A percentile compares a stretch with the other conserved stretches of the same genome.
Evolutionary conservation across 2,888 invertebrate species (phyloP).

Genomic region (Ashinkailepas kermadecensis): DNA sequence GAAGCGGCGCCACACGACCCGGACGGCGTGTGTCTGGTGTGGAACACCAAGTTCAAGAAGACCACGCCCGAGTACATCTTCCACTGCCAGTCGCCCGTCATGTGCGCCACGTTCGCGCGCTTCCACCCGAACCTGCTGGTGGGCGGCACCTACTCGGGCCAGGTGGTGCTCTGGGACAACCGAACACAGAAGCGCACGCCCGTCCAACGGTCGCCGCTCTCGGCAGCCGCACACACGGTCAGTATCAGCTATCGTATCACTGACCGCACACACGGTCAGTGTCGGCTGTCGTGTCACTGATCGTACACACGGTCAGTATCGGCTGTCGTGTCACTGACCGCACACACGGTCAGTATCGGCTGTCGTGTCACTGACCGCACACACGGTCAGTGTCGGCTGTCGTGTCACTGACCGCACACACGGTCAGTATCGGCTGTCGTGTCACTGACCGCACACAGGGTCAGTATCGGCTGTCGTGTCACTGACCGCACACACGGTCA

Average conservation of each 20-base stretch:
- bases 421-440: too few relatives aligned
- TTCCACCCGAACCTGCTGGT: constrained; percentile 97
- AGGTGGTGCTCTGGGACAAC: constrained; percentile 99
- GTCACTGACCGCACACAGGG: too few relatives aligned
- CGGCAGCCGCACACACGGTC: constrained; percentile 89
- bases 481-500: too few relatives aligned
- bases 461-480: too few relatives aligned
- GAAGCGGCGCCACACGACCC: constrained; percentile 95
- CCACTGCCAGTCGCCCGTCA: constrained; percentile 95
- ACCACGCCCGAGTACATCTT: constrained; percentile 91
- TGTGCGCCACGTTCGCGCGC: constrained; percentile 87
- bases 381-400: too few relatives aligned
- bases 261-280: too few relatives aligned
- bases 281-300: too few relatives aligned
- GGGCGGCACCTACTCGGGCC: constrained; percentile 97
- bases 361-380: too few relatives aligned
- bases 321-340: too few relatives aligned
- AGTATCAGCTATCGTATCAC: constrained; percentile 35
- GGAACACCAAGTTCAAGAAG: constrained; percentile 98
- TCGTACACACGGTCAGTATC: too few relatives aligned
- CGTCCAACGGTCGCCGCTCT: constrained; percentile 91
- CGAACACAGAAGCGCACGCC: constrained; percentile 95
- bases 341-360: too few relatives aligned
- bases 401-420: too few relatives aligned
- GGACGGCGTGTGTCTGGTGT: constrained; percentile 93